These are phyloP conservation scores for Euphydryas editha DNA, from an alignment of 2,888 invertebrate species.

Conservation along the genomic window DNA sequence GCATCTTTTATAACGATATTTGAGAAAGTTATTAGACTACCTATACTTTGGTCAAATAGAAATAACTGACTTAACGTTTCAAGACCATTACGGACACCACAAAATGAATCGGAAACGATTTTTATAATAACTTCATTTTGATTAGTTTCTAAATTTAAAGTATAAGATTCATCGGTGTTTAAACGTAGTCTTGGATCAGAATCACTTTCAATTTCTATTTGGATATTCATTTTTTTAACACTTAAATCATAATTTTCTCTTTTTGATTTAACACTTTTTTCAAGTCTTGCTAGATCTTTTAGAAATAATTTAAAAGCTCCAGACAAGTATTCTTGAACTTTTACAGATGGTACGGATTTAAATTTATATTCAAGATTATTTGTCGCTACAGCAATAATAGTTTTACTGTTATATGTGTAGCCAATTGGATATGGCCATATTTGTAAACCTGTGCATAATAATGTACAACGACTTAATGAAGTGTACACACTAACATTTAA, in stretches of 20 bases:
- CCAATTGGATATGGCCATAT: slow-evolving; percentile 92
- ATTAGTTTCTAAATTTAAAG: slow-evolving; percentile 79
- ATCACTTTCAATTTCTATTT: slow-evolving; percentile 80
- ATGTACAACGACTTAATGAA: slow-evolving; percentile 87
- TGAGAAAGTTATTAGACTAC: slow-evolving; percentile 84
- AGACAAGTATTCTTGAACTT: slow-evolving; percentile 56
- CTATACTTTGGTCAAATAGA: slow-evolving; percentile 87
- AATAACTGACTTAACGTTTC: slow-evolving; percentile 90
- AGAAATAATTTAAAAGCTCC: slow-evolving; percentile 80
- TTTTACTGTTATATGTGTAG: slow-evolving; percentile 83
- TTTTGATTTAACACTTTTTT: slow-evolving; percentile 58
- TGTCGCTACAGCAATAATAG: slow-evolving; percentile 81
- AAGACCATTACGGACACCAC: slow-evolving; percentile 89
- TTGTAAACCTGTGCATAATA: slow-evolving; percentile 87
- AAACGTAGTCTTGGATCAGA: slow-evolving; percentile 83
- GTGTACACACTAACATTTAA: slow-evolving; percentile 42
- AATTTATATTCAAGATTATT: slow-evolving; percentile 81
- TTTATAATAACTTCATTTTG: slow-evolving; percentile 75
- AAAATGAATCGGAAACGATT: slow-evolving; percentile 83
- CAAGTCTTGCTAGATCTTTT: slow-evolving; percentile 71
- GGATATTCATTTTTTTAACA: slow-evolving; percentile 62
- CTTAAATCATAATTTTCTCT: slow-evolving; percentile 46
- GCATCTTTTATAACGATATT: slow-evolving; percentile 87
- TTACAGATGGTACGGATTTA: slow-evolving; percentile 61
- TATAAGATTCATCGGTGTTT: slow-evolving; percentile 89